phyloP scores from a whole-genome alignment of 2,113 vertebrate species.

The Nettapus auritus region DNA sequence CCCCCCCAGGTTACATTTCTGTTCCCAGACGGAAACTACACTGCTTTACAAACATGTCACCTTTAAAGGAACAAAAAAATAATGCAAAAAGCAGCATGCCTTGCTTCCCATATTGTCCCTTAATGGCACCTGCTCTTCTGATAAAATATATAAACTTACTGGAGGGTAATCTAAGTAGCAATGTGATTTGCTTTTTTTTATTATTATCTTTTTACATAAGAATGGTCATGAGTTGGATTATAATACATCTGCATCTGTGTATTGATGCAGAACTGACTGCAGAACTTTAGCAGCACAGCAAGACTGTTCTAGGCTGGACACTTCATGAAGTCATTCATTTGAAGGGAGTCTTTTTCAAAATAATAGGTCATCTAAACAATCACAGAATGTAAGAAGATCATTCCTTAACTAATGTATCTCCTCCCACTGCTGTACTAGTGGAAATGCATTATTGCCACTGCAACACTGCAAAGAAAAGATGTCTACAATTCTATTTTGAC shows the following conservation, averaged over 20 bases:
- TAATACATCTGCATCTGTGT: neutral
- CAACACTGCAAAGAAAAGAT: neutral
- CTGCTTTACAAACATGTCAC: neutral
- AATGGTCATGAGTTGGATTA: neutral
- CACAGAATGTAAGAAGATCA: neutral
- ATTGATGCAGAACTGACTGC: neutral
- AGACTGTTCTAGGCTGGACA: neutral
- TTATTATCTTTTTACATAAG: neutral
- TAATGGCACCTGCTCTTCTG: neutral
- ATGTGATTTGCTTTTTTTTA: neutral
- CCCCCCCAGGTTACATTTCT: neutral
- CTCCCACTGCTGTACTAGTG: neutral
- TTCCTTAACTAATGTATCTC: neutral
- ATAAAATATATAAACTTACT: neutral
- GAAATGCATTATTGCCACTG: neutral
- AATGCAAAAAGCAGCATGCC: neutral
- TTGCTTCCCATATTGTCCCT: neutral
- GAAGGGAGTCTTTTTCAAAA: neutral
- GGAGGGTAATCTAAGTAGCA: neutral
- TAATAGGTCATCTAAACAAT: neutral
- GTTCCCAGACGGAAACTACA: neutral
- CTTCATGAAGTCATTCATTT: neutral
- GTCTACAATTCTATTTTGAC: neutral
- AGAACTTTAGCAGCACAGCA: neutral
- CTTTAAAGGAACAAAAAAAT: neutral